A percentile compares a stretch with the other conserved stretches of the same genome.
Conservation (phyloP, 2,797 vertebrate species). For the Varecia variegata region DNA sequence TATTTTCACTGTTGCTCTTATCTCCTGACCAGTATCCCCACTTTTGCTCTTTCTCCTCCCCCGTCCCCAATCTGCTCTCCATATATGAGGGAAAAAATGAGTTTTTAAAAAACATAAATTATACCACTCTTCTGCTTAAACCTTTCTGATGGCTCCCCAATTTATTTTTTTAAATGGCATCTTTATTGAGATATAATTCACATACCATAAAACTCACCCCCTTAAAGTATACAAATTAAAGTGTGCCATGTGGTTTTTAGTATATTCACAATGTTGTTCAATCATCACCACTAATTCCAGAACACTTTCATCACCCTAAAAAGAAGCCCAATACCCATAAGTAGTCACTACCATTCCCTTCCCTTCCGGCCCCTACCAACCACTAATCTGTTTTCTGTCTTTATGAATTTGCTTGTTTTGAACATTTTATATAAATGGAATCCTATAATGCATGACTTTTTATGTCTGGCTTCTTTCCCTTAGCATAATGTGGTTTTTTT, state of each 20-base stretch:
- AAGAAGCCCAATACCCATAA: neutral
- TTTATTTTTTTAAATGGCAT: neutral
- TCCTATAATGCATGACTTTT: neutral
- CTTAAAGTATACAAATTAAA: neutral
- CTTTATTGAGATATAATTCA: neutral
- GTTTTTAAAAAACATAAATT: neutral
- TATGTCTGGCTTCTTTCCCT: neutral
- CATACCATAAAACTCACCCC: neutral
- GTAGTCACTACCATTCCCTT: too few relatives aligned
- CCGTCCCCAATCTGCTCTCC: neutral
- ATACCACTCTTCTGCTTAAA: neutral
- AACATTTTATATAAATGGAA: neutral
- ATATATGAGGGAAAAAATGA: neutral
- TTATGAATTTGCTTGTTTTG: neutral
- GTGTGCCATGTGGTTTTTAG: neutral
- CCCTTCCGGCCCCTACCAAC: neutral
- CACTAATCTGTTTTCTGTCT: neutral
- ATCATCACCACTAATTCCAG: neutral
- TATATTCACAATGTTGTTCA: neutral
- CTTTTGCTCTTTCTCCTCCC: neutral
- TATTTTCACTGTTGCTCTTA: neutral
- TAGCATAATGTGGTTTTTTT: neutral
- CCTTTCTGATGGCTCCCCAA: neutral
- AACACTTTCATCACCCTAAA: neutral
- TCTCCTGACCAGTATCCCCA: neutral